Base-by-base conservation (phyloP, 2,113 vertebrate species). In the Leiothrix lutea region DNA sequence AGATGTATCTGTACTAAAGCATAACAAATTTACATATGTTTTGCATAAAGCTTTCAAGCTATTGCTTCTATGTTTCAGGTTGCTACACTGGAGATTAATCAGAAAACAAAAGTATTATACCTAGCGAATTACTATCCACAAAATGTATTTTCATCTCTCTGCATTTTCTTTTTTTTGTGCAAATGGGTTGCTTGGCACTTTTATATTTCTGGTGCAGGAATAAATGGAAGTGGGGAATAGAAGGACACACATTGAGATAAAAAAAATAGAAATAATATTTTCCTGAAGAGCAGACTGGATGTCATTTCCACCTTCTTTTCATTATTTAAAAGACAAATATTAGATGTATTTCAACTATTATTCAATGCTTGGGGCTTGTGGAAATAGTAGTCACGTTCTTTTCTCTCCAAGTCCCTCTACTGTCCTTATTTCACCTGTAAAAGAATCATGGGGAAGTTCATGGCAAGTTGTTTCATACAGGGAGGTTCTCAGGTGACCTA, bases 21-120 rank as follows among this genome's bases (percentile, higher is more conserved):
- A 94, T 90, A 95, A 88, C 71, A 94, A 94, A 95, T 97, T 97
- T 98, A 92, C 97, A 97, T 98, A 92, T 57, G 33, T 96, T 98
- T 98, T 98, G 92, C 97, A 97, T 97, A 97, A 96, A 72, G 92
- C 95, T 97, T 97, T 96, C 90, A 88, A 86, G 89, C 92, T 74
- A 58, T 71, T 88, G 51, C 65, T 94, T 94, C 90, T 84, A 0
- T 80, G 53, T 75, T 92, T 87, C 87, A 91, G 67, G 74, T 91
- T 93, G 84, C 72, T 84, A 57, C 69, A 14, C 45, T 91, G 65
- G 93, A 88, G 61, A 90, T 90, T 64, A 93, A 86, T 81, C 54
- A 64, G 67, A 35, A 88, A 80, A 71, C 62, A 78, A 28, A 80
- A 50, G n/a, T 72, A 28, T 84, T 90, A 72, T 60, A 67, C 72